Conservation (phyloP, 2,797 vertebrate genomes). For the Balearica regulorum region DNA sequence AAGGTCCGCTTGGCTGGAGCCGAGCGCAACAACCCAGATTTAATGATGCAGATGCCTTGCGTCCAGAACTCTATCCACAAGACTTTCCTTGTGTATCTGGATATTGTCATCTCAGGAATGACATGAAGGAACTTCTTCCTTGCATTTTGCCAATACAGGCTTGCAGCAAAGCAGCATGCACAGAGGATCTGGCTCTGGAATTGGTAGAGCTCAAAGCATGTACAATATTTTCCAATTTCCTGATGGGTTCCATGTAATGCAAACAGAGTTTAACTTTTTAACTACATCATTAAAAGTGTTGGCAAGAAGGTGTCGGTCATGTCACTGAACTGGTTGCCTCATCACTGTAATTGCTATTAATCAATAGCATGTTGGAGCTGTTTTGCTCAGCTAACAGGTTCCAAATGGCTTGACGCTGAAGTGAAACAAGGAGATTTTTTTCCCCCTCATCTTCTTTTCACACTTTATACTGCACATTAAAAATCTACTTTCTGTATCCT, state of each 20-base stretch:
- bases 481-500: neutral
- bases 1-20: neutral
- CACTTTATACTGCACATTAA: neutral
- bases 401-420: conserved; percentile 49
- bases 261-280: neutral
- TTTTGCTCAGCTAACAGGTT: conserved; percentile 26
- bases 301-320: neutral
- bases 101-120: neutral
- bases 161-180: neutral
- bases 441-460: neutral
- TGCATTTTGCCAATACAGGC: neutral
- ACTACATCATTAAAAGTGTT: neutral
- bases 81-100: neutral
- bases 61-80: neutral
- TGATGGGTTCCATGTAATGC: neutral
- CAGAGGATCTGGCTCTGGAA: neutral
- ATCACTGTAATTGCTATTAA: neutral
- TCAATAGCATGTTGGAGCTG: conserved; percentile 8
- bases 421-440: neutral
- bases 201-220: neutral
- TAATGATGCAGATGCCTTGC: neutral
- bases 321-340: neutral
- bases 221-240: neutral
- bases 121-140: neutral
- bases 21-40: neutral